phyloP scores from a whole-genome alignment of 2,113 vertebrate genomes.

The Stigmatopora argus region DNA sequence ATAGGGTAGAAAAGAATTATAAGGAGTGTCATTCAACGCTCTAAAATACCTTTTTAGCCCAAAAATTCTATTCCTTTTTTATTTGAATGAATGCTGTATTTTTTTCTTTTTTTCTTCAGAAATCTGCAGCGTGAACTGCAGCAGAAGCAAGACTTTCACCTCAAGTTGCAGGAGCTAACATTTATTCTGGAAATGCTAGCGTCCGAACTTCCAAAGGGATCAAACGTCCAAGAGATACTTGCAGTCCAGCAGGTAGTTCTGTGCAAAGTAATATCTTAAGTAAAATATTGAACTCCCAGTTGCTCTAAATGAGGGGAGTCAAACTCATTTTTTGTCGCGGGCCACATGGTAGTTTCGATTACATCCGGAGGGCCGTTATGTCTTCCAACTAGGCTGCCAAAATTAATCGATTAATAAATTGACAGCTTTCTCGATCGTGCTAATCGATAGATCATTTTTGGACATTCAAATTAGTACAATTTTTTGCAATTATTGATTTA shows the following conservation, averaged over 20 bases:
- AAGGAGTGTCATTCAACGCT: not conserved
- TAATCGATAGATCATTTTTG: too few relatives aligned
- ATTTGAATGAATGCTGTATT: not conserved
- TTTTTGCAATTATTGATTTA: too few relatives aligned
- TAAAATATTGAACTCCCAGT: too few relatives aligned
- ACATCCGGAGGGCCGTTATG: too few relatives aligned
- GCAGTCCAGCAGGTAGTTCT: constrained; percentile 75
- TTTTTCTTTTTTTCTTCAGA: constrained; percentile 25
- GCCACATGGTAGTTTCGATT: too few relatives aligned
- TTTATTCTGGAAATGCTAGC: constrained; percentile 74
- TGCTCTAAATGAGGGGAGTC: too few relatives aligned
- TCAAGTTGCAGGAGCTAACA: constrained; percentile 73
- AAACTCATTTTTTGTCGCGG: too few relatives aligned
- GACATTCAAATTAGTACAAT: too few relatives aligned
- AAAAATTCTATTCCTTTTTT: not conserved
- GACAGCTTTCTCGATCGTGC: too few relatives aligned
- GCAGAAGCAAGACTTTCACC: constrained; percentile 68
- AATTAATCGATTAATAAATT: too few relatives aligned
- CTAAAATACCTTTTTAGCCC: not conserved
- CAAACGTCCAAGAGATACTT: constrained; percentile 74
- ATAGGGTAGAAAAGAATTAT: too few relatives aligned
- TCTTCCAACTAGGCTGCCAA: too few relatives aligned
- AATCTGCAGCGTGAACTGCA: constrained; percentile 61
- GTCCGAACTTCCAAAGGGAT: constrained; percentile 52
- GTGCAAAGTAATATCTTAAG: not conserved